Conservation (phyloP, 1,140 invertebrate genomes). For the Agrilus planipennis region DNA sequence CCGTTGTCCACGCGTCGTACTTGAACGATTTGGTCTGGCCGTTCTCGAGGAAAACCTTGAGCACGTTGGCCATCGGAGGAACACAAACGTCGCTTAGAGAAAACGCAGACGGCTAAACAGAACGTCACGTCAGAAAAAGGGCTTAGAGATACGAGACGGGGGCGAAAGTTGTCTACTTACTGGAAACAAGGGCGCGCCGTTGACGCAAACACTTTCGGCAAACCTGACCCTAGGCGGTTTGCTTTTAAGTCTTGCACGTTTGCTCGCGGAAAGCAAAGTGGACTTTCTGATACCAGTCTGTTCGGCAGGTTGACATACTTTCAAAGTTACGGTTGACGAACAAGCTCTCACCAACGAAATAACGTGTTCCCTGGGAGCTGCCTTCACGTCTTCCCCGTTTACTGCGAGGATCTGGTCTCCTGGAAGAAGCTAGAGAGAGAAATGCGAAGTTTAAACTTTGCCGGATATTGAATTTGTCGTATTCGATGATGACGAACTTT, state of each 20-base stretch:
- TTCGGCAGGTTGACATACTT: conserved; percentile 68
- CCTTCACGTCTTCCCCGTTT: conserved; percentile 79
- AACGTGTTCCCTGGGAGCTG: conserved; percentile 75
- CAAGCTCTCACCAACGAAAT: conserved; percentile 79
- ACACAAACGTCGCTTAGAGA: conserved; percentile 66
- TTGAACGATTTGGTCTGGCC: conserved; percentile 95
- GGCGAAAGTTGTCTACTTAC: conserved; percentile 40
- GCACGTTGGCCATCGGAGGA: conserved; percentile 82
- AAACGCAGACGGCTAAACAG: conserved; percentile 59
- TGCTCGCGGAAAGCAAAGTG: conserved; percentile 73
- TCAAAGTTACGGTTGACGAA: conserved; percentile 56
- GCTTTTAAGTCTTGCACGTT: conserved; percentile 65
- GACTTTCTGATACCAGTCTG: conserved; percentile 62
- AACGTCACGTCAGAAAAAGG: neutral
- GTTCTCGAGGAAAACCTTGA: conserved; percentile 89
- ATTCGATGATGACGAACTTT: too few relatives aligned
- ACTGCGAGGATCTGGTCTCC: conserved; percentile 83
- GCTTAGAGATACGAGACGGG: neutral
- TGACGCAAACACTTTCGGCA: conserved; percentile 77
- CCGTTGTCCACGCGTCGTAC: conserved; percentile 81
- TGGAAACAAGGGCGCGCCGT: conserved; percentile 64
- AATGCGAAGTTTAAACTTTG: too few relatives aligned
- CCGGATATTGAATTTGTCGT: too few relatives aligned
- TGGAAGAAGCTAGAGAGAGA: conserved; percentile 55
- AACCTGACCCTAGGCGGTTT: conserved; percentile 79